phyloP scores from a whole-genome alignment of 2,797 vertebrate genomes.

The Phalanger gymnotis region DNA sequence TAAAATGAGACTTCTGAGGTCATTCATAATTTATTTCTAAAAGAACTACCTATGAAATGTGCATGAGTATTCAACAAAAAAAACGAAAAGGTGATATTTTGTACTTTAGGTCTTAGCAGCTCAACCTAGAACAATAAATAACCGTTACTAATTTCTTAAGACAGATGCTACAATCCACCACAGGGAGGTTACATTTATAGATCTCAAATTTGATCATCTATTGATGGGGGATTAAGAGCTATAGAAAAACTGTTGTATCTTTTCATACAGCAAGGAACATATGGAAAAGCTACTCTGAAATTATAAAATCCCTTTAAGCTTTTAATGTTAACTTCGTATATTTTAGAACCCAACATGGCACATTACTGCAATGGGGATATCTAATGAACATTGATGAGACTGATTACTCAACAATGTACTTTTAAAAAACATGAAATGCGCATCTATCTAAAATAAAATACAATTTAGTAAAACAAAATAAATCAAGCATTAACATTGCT shows the following conservation, averaged over 20 bases:
- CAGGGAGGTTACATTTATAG: neutral
- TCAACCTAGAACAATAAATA: slow-evolving; percentile 10
- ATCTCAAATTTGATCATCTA: slow-evolving; percentile 40
- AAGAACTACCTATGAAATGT: neutral
- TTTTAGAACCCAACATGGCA: slow-evolving; percentile 19
- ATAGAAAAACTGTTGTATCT: slow-evolving; percentile 22
- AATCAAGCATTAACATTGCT: slow-evolving; percentile 16
- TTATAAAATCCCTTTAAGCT: neutral
- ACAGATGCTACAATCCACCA: slow-evolving; percentile 12
- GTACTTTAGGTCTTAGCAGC: slow-evolving; percentile 18
- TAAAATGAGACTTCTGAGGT: neutral
- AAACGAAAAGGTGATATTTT: neutral
- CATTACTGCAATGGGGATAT: neutral
- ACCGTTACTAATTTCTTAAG: neutral
- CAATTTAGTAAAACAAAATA: slow-evolving; percentile 1
- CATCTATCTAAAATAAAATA: slow-evolving; percentile 7
- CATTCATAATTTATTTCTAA: neutral
- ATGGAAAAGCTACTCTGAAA: neutral
- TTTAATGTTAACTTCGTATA: slow-evolving; percentile 20
- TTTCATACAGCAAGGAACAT: slow-evolving; percentile 8
- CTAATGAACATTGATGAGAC: slow-evolving; percentile 29
- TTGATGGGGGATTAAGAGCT: neutral
- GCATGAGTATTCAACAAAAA: neutral
- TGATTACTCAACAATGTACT: slow-evolving; percentile 24
- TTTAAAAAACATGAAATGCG: slow-evolving; percentile 34